Evolutionary conservation across 2,113 vertebrate species (phyloP), one percentile per base, ranked within the genome.

Genomic region (Hemibagrus wyckioides): DNA sequence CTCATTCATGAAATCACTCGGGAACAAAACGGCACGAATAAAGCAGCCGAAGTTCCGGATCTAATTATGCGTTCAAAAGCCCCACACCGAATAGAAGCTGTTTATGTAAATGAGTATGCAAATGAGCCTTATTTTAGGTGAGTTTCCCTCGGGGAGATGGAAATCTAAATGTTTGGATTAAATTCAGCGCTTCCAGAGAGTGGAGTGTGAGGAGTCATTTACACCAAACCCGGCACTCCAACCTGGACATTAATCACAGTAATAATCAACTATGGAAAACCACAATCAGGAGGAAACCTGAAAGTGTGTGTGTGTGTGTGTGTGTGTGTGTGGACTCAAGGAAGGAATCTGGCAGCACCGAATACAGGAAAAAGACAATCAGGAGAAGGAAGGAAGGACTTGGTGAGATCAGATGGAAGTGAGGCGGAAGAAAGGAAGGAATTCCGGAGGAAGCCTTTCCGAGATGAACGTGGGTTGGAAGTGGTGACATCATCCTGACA

Each of bases 51-150:
- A 88, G 89, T 88, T 87, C 79, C 75, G 59, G 86, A 50, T 88
- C 87, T 90, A 90, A 90, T 90, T 86, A 88, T 88, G 82, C 69
- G 23, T 88, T 85, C 82, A 88, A 15, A 85, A n/a, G n/a, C 67
- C 80, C 76, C 82, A 52, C 63, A 69, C 85, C 59, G 86, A 90
- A 90, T 82, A 61, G 87, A 83, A 90, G 75, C 87, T 87, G 82
- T 87, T 90, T 88, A 90, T 90, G 77, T 85, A 85, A 90, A 90
- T 85, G 76, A 14, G 3, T 75, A 88, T 88, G 84, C 85, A 88
- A 88, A 90, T 87, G 23, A 82, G 61, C 54, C 69, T 90, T 88
- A 85, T 90, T 90, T 90, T 90, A 88, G 87, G 84, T 85, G 82
- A 77, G 82, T 10, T 81, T 87, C 82, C 82, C 79, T 57, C 41